Conservation (phyloP, 2,888 invertebrate genomes). For the Drosophila imparisetae region DNA sequence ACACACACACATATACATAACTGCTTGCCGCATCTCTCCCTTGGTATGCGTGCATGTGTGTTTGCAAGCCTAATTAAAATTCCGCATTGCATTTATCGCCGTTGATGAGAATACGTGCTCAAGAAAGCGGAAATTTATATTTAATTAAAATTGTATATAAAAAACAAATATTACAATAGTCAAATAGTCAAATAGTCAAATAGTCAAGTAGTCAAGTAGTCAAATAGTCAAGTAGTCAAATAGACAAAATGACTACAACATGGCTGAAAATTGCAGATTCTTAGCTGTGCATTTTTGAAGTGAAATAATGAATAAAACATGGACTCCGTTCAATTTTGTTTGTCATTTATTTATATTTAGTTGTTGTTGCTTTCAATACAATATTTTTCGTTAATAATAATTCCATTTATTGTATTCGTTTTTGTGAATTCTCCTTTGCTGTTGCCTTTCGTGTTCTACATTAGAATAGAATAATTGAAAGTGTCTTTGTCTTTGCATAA, state of each 20-base stretch:
- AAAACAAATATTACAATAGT: conserved; percentile 15
- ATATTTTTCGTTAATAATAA: conserved; percentile 49
- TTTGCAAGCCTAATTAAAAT: conserved; percentile 75
- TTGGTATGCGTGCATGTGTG: conserved; percentile 25
- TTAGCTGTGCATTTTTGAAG: not conserved
- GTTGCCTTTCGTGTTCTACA: conserved; percentile 38
- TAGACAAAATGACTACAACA: conserved; percentile 13
- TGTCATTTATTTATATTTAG: conserved; percentile 51
- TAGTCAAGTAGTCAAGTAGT: not conserved
- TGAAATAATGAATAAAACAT: not conserved
- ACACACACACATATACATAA: not conserved
- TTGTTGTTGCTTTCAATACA: conserved; percentile 56
- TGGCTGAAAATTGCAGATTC: conserved; percentile 11
- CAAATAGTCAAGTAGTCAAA: not conserved
- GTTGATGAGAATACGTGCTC: conserved; percentile 76
- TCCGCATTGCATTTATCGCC: conserved; percentile 74
- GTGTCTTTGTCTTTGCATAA: conserved; percentile 5
- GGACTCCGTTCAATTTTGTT: conserved; percentile 26
- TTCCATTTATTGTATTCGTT: conserved; percentile 53
- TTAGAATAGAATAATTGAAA: conserved; percentile 38
- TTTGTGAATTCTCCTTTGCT: conserved; percentile 23
- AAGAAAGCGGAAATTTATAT: conserved; percentile 75
- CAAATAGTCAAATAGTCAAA: not conserved
- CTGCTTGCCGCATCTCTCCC: conserved; percentile 13
- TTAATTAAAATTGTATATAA: conserved; percentile 69